Conservation (phyloP, 2,888 invertebrate genomes). For the Tetragnatha montana region DNA sequence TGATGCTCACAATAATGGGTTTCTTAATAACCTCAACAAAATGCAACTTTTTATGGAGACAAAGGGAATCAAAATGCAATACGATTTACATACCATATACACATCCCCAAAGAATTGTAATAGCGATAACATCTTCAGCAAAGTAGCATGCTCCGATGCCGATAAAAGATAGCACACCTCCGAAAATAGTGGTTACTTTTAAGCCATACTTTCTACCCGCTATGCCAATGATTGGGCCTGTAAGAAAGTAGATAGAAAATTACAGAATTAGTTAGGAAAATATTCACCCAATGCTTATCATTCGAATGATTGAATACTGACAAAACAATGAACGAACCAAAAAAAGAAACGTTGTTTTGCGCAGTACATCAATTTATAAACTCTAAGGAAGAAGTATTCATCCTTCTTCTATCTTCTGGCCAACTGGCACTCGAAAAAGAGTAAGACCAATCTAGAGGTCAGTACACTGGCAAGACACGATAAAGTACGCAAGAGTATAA, state of each 20-base stretch:
- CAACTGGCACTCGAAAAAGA: too few relatives aligned
- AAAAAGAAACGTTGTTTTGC: too few relatives aligned
- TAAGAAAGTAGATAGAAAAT: not conserved
- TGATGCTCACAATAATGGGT: too few relatives aligned
- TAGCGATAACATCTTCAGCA: not conserved
- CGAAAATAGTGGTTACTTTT: not conserved
- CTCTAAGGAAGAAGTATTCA: too few relatives aligned
- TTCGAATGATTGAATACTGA: too few relatives aligned
- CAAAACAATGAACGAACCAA: not conserved
- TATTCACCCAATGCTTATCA: not conserved
- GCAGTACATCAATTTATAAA: too few relatives aligned
- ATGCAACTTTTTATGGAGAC: too few relatives aligned
- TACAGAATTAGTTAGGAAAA: not conserved
- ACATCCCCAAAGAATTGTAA: not conserved
- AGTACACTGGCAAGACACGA: too few relatives aligned
- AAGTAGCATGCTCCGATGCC: constrained; percentile 11
- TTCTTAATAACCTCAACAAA: too few relatives aligned
- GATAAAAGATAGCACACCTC: not conserved
- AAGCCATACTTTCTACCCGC: not conserved
- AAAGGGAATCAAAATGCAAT: too few relatives aligned
- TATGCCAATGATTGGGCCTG: not conserved
- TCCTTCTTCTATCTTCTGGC: too few relatives aligned
- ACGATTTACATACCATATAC: not conserved
- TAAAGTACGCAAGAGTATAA: not conserved
- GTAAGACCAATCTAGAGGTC: too few relatives aligned